Evolutionary conservation across 2,113 vertebrate species (phyloP).

Genomic region (Empidonax alnorum): DNA sequence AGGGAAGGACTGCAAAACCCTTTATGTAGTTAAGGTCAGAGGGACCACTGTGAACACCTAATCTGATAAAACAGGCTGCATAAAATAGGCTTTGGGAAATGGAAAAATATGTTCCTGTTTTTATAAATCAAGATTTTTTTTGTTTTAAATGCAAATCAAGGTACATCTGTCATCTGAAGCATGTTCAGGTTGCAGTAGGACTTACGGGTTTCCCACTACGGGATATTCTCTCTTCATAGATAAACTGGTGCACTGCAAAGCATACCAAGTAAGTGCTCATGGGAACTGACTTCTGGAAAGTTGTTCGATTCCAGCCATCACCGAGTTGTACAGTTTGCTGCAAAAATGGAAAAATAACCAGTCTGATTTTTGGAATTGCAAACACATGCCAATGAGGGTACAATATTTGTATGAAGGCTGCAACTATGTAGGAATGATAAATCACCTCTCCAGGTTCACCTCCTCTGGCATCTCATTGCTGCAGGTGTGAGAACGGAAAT

Average conservation of each 20-base stretch:
- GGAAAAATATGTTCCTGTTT: background rate
- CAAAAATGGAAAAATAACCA: conserved; percentile 15
- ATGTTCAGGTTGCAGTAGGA: background rate
- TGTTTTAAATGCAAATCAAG: background rate
- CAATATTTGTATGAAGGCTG: background rate
- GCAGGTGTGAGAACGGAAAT: background rate
- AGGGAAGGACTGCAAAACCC: background rate
- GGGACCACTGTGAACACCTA: background rate
- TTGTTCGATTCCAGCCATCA: conserved; percentile 71
- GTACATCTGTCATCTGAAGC: background rate
- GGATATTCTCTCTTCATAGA: conserved; percentile 46
- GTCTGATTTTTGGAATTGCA: background rate
- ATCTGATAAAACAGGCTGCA: background rate
- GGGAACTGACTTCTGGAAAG: conserved; percentile 84
- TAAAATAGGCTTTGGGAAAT: background rate
- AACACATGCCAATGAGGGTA: background rate
- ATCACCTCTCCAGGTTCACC: background rate
- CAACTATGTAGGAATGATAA: background rate
- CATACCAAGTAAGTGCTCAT: conserved; percentile 98
- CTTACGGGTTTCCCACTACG: conserved; percentile 78
- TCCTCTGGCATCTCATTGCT: background rate
- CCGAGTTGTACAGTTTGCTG: conserved; percentile 54
- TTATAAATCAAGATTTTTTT: background rate
- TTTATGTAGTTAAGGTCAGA: background rate
- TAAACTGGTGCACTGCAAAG: conserved; percentile 92